Base-by-base conservation (phyloP, 30 jellyfish, hydroid and myxozoan genomes). In the Aurelia sp. region DNA sequence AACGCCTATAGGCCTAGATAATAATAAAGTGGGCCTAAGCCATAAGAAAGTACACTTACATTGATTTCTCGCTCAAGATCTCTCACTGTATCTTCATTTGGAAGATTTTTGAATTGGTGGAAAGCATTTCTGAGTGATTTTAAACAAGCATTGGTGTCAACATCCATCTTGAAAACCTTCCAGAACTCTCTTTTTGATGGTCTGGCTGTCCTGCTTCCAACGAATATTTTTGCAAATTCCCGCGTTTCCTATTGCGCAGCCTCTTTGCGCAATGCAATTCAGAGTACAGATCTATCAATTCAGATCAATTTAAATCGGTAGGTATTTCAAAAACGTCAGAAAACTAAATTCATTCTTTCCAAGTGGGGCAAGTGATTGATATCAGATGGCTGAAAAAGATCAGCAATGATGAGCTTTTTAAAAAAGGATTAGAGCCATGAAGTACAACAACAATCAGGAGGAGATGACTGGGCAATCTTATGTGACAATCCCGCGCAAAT, bases 61-160 rank as follows among this genome's bases (percentile, higher is more conserved):
- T 81, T 71, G 21, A 66, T 18, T 60, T 81, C 84, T 23, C 91
- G 77, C 55, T 81, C 91, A 30, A 81, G 69, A 27, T 81, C 64
- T 71, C 68, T 81, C 18, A 13, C n/a, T 13, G 79, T 47, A 11
- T 81, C 91, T 68, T 81, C 91, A 51, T 59, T 40, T 11, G 53
- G 91, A 7, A 48, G 59, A 33, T 53, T 68, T 52, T 58, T 81
- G 61, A 65, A 81, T 17, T 66, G 84, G 18, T 81, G 47, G 63
- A 47, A 81, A 2, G 91, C 27, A 21, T 68, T 69, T 37, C 91
- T 67, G 10, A 81, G 67, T 48, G 91, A 81, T 37, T 53, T 66
- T 20, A 81, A 81, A 31, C 91, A 81, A 30, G 84, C 60, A 67
- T 68, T 73, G 22, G 59, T 16, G 69, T 81, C 91, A 11, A 81